Evolutionary conservation across 2,888 invertebrate genomes (phyloP).

Genomic region (Ectemnius continuus): DNA sequence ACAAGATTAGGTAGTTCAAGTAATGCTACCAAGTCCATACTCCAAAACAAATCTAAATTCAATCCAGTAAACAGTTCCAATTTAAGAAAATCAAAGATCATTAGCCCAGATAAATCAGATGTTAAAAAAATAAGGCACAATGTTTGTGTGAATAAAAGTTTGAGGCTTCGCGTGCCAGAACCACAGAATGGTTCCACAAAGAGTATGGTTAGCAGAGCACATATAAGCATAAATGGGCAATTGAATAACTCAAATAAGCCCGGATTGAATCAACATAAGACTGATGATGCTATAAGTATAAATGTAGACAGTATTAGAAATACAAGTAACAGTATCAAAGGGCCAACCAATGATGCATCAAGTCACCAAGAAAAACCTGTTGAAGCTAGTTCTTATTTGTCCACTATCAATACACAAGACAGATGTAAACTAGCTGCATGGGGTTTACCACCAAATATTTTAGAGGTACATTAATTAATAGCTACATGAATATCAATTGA

Average conservation of each 20-base stretch:
- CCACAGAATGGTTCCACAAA: too few species aligned
- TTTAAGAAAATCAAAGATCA: conserved; percentile 8
- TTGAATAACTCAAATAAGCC: conserved; percentile 3
- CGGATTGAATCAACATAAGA: neutral
- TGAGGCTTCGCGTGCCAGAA: too few species aligned
- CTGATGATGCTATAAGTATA: conserved; percentile 11
- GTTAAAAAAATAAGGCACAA: neutral
- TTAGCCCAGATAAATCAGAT: neutral
- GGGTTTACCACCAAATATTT: conserved; percentile 65
- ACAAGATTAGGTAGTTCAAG: neutral
- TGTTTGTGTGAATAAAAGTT: conserved; percentile 9
- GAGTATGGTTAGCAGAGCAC: too few species aligned
- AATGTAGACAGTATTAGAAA: neutral
- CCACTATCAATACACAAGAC: conserved; percentile 54
- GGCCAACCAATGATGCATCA: neutral
- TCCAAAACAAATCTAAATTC: conserved; percentile 13
- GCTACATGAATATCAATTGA: neutral
- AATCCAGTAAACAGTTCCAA: neutral
- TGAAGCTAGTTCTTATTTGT: conserved; percentile 15
- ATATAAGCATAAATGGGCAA: too few species aligned
- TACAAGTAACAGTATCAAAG: conserved; percentile 2
- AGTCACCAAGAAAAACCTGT: conserved; percentile 33
- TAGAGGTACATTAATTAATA: conserved; percentile 42
- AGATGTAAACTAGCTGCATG: conserved; percentile 63
- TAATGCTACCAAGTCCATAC: neutral